Conservation (phyloP, 2,888 invertebrate species). For the Horisme vitalbata region DNA sequence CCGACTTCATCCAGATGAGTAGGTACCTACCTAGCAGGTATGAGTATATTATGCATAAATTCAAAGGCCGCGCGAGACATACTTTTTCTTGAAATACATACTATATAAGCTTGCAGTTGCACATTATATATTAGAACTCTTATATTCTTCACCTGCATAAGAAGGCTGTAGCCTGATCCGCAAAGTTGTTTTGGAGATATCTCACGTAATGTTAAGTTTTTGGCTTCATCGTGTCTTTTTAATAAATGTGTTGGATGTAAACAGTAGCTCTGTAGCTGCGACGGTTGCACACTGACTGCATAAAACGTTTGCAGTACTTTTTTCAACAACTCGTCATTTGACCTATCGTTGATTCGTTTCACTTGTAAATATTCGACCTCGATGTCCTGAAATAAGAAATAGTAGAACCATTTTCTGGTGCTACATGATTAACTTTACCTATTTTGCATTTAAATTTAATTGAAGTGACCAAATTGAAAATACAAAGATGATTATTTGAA, state of each 20-base stretch:
- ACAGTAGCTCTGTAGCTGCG: background rate
- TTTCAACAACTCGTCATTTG: constrained; percentile 2
- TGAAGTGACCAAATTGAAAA: too few relatives aligned
- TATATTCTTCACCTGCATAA: constrained; percentile 3
- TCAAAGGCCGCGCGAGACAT: too few relatives aligned
- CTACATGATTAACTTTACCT: too few relatives aligned
- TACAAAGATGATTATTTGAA: too few relatives aligned
- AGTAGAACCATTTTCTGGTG: too few relatives aligned
- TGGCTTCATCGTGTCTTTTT: background rate
- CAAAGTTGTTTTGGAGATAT: constrained; percentile 12
- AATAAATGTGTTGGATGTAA: background rate
- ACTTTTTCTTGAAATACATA: too few relatives aligned
- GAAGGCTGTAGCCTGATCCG: background rate
- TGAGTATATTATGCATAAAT: too few relatives aligned
- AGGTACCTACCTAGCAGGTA: too few relatives aligned
- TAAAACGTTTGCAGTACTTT: background rate
- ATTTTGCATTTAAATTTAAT: too few relatives aligned
- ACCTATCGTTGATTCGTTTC: constrained; percentile 2
- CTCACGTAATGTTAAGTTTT: background rate
- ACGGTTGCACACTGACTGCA: background rate
- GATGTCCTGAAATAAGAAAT: constrained; percentile 9
- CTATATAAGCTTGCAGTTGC: too few relatives aligned
- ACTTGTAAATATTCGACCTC: constrained; percentile 8
- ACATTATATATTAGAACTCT: too few relatives aligned
- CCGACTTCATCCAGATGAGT: too few relatives aligned